phyloP scores from a whole-genome alignment of 2,113 vertebrate species.

The Rafetus swinhoei region DNA sequence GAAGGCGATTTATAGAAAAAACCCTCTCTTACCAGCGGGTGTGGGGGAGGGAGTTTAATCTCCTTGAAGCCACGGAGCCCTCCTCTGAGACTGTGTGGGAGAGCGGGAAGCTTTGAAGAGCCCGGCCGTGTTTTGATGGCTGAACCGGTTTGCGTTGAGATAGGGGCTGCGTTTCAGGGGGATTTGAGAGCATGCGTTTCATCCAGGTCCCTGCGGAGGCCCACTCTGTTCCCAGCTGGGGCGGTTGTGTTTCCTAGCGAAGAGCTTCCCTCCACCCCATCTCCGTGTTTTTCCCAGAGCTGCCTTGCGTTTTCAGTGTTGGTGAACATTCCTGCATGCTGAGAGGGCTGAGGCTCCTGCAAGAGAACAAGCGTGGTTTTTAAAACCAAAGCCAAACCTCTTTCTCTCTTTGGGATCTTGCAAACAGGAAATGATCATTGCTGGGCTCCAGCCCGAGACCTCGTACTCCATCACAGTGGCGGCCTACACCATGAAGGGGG shows the following conservation, averaged over 20 bases:
- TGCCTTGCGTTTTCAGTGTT: neutral
- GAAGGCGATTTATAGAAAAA: neutral
- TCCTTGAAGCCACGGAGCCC: constrained; percentile 40
- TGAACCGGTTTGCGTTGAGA: constrained; percentile 37
- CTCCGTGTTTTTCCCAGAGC: neutral
- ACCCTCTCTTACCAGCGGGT: neutral
- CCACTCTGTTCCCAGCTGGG: neutral
- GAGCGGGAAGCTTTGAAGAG: constrained; percentile 57
- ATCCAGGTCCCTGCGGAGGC: neutral
- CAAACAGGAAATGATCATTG: constrained; percentile 94
- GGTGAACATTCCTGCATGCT: constrained; percentile 46
- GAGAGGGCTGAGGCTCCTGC: neutral
- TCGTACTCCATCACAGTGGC: constrained; percentile 96
- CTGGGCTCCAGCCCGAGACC: constrained; percentile 94
- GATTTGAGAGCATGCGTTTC: neutral
- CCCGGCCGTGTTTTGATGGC: neutral
- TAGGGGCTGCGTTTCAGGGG: neutral
- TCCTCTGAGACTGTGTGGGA: constrained; percentile 1
- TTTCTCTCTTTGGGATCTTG: constrained; percentile 8
- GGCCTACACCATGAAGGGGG: constrained; percentile 98
- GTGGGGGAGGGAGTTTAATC: constrained; percentile 26
- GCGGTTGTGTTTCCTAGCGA: neutral
- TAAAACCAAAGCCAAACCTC: fast-evolving
- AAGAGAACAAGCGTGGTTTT: neutral
- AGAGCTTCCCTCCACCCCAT: neutral